phyloP scores from a whole-genome alignment of 2,888 invertebrate genomes.

The Himalopsyche kuldschensis region DNA sequence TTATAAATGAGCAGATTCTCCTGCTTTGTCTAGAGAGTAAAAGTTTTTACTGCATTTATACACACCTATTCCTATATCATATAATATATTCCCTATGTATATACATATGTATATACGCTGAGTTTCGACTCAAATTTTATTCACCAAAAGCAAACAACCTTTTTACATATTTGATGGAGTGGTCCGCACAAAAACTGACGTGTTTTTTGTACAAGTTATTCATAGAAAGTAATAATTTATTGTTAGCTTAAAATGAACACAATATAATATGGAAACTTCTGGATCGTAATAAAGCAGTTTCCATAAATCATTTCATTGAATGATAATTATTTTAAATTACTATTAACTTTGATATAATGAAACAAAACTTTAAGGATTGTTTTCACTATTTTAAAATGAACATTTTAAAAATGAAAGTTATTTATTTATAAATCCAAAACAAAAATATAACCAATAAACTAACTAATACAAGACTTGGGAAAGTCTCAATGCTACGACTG shows the following conservation, averaged over 20 bases:
- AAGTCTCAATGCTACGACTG: background rate
- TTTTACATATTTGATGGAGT: background rate
- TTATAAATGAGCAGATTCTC: conserved; percentile 20
- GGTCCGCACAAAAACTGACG: background rate
- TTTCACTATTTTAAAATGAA: too few relatives aligned
- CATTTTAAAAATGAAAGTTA: too few relatives aligned
- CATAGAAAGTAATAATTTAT: background rate
- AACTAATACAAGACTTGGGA: background rate
- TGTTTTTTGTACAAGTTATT: background rate
- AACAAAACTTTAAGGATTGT: too few relatives aligned
- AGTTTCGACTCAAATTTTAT: background rate
- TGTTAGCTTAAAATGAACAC: background rate
- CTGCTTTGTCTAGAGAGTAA: conserved; percentile 7
- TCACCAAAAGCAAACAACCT: background rate
- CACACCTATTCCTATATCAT: background rate
- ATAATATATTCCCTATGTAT: background rate
- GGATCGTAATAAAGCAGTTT: background rate
- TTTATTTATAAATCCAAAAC: too few relatives aligned
- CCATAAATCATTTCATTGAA: too few relatives aligned
- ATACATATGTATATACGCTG: background rate
- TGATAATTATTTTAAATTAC: too few relatives aligned
- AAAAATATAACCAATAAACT: too few relatives aligned
- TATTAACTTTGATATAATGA: too few relatives aligned
- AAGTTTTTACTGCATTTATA: conserved; percentile 25
- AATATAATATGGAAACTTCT: background rate